These are phyloP conservation scores for Neolamprologus variostigma DNA, from an alignment of 2,113 vertebrate species.

Conservation along the genomic window DNA sequence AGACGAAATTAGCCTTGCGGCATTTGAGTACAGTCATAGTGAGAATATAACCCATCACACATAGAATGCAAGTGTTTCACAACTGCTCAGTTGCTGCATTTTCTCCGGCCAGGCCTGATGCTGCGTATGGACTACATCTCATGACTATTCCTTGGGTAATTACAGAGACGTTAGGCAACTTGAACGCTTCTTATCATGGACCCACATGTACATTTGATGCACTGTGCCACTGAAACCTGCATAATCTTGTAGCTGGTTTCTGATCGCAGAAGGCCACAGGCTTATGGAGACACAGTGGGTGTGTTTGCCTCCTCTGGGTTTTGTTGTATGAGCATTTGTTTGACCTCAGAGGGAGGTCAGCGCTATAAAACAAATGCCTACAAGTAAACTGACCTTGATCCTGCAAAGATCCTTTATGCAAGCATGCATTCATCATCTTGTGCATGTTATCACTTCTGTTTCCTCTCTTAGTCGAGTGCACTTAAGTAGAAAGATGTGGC, in stretches of 20 bases:
- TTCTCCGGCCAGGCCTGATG: not conserved
- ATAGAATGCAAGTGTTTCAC: not conserved
- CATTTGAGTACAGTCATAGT: not conserved
- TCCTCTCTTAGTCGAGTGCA: not conserved
- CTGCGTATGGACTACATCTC: not conserved
- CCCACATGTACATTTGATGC: not conserved
- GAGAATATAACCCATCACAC: not conserved
- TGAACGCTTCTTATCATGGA: constrained; percentile 7
- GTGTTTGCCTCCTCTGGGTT: not conserved
- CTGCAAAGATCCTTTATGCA: not conserved
- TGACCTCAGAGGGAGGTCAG: not conserved
- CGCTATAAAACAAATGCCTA: not conserved
- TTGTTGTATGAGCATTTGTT: not conserved
- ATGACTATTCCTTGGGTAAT: constrained; percentile 7
- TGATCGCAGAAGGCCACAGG: not conserved
- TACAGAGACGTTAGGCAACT: constrained; percentile 19
- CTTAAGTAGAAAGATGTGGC: not conserved
- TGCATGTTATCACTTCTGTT: not conserved
- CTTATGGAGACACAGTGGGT: not conserved
- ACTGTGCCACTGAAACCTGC: constrained; percentile 14
- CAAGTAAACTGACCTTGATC: constrained; percentile 8
- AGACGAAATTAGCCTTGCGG: not conserved
- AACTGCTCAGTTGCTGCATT: not conserved
- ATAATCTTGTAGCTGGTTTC: not conserved
- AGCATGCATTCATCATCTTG: not conserved